Conservation (phyloP, 92 coral and sea anemone genomes). For the Epizoanthus scotinus region DNA sequence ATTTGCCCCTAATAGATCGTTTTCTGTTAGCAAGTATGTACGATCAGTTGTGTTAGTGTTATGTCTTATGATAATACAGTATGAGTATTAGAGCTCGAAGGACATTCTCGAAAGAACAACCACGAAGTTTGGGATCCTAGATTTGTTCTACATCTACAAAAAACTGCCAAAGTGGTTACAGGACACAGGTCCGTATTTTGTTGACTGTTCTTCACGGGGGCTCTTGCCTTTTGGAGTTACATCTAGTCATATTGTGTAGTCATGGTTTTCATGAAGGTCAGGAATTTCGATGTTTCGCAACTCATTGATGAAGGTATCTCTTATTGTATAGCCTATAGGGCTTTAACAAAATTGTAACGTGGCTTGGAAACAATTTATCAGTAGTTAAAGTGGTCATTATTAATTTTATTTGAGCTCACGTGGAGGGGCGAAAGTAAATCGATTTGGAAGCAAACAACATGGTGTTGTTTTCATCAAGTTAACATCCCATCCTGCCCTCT, state of each 20-base stretch:
- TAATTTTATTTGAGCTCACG: not conserved
- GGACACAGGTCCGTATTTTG: not conserved
- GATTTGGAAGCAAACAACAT: not conserved
- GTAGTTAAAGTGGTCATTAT: not conserved
- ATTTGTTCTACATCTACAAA: not conserved
- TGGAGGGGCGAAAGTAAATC: not conserved
- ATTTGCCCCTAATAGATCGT: slow-evolving; percentile 5
- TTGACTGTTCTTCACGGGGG: not conserved
- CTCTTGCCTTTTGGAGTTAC: not conserved
- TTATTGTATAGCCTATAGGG: not conserved
- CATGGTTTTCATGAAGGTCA: slow-evolving; percentile 13
- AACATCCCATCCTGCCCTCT: not conserved
- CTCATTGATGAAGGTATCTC: not conserved
- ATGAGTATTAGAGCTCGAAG: too few relatives aligned
- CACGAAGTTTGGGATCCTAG: too few relatives aligned
- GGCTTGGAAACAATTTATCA: not conserved
- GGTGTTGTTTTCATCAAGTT: slow-evolving; percentile 1
- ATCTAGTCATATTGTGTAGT: not conserved
- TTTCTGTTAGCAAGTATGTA: slow-evolving; percentile 16
- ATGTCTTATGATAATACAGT: too few relatives aligned
- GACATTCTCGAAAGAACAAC: slow-evolving; percentile 12
- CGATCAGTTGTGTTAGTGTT: slow-evolving; percentile 8
- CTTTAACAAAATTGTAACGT: not conserved
- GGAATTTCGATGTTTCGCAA: slow-evolving; percentile 33
- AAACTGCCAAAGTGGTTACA: not conserved